Evolutionary conservation across 2,888 invertebrate species (phyloP), one percentile per base, ranked within the genome.

Genomic region (Bombyx huttoni): DNA sequence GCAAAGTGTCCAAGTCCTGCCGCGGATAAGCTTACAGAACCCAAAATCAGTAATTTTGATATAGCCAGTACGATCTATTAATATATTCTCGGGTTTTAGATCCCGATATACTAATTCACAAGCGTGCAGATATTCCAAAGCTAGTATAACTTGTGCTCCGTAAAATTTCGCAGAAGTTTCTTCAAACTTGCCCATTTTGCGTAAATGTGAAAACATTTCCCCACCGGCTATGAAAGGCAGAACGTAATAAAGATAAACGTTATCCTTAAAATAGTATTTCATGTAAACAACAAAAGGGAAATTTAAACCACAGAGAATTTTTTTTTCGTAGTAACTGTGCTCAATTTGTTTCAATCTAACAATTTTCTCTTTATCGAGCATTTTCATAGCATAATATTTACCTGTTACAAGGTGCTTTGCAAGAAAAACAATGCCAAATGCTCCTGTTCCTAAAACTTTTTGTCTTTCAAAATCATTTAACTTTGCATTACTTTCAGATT

Each of bases 11-110:
- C 96, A 96, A 0, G 98, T 98, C 65, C 98, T 89, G 0, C 90
- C 90, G 46, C 89, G 88, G 47, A 92, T 89, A 53, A 92, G 83
- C 82, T 99, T 99, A 63, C 97, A 95, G 82, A 98, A 98, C 34
- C 98, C 98, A 74, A 98, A 97, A 81, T 98, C 98, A 1, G 97
- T 96, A 52, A 98, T 90, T 89, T 96, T 92, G 2, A 94, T 78
- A 66, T 96, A 97, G 0, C 97, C 97, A 14, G 85, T 89, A 57
- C 82, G 75, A 69, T 96, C 95, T 51, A 98, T 91, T 59, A 98
- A 87, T 55, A 98, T 92, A 76, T 98, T 98, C 81, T 98, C 97
- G 0, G 97, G 97, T 73, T 98, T 98, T 55, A 98, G 82, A 78
- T 98, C 97, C 40, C 98, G 90, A 76, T 98, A 98, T 14, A 98